phyloP scores from a whole-genome alignment of 2,888 invertebrate genomes.

The Himalopsyche japonica region DNA sequence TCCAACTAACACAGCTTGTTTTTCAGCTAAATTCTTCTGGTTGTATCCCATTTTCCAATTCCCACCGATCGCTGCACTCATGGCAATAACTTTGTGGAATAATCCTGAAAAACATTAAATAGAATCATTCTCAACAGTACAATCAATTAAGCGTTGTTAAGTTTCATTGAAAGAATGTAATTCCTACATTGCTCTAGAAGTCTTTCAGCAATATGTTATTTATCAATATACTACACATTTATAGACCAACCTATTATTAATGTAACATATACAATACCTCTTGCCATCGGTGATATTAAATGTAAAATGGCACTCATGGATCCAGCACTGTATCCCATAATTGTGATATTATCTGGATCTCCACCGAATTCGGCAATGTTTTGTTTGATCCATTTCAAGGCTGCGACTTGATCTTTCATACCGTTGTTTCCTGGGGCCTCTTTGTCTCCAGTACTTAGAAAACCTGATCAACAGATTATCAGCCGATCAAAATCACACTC shows the following conservation, averaged over 20 bases:
- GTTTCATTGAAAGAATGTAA: too few species aligned
- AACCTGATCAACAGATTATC: too few species aligned
- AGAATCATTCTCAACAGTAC: too few species aligned
- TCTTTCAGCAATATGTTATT: too few species aligned
- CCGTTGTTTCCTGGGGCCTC: conserved; percentile 55
- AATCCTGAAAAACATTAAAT: conserved; percentile 56
- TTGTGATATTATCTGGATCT: conserved; percentile 51
- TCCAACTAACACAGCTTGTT: conserved; percentile 63
- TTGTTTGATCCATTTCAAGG: conserved; percentile 52
- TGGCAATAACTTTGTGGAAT: conserved; percentile 71
- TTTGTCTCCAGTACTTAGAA: conserved; percentile 50
- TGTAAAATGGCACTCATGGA: too few species aligned
- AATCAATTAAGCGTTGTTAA: too few species aligned
- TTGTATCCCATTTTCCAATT: conserved; percentile 59
- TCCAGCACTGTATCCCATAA: conserved; percentile 55
- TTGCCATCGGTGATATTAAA: too few species aligned
- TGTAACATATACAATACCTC: too few species aligned
- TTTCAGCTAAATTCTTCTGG: conserved; percentile 62
- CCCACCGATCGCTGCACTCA: conserved; percentile 66
- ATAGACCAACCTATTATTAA: too few species aligned
- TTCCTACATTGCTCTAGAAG: too few species aligned
- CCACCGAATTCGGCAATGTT: conserved; percentile 53
- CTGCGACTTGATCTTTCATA: conserved; percentile 52
- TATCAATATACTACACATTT: too few species aligned
- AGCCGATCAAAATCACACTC: too few species aligned